Percentiles rank a stretch among this genome's conserved stretches.
Evolutionary conservation across 1,140 invertebrate genomes (phyloP).

Genomic region (Nomia melanderi): DNA sequence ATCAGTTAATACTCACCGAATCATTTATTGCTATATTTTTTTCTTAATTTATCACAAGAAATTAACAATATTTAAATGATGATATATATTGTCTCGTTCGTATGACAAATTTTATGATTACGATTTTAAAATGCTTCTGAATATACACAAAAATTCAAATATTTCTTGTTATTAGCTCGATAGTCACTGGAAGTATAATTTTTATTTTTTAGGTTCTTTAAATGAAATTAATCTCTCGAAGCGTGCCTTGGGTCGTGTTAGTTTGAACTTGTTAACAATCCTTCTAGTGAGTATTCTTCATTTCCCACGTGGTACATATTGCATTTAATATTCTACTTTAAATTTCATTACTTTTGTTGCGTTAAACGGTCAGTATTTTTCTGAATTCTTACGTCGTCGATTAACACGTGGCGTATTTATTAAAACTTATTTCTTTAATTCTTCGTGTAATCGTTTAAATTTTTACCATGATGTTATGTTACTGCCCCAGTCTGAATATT

Average conservation of each 20-base stretch:
- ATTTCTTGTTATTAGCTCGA: background rate
- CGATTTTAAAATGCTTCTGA: constrained; percentile 55
- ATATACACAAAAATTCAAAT: background rate
- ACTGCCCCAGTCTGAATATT: constrained; percentile 73
- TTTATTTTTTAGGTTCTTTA: constrained; percentile 35
- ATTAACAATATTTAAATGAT: constrained; percentile 51
- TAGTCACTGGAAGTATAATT: constrained; percentile 24
- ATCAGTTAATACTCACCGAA: background rate
- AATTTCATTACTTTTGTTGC: background rate
- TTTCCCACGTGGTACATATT: constrained; percentile 13
- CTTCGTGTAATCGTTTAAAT: background rate
- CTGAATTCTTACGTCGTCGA: background rate
- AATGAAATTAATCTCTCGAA: background rate
- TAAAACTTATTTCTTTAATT: background rate
- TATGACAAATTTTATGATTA: constrained; percentile 68
- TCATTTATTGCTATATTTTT: constrained; percentile 39
- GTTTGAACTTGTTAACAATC: constrained; percentile 16
- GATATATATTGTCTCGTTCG: constrained; percentile 70
- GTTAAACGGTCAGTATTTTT: background rate
- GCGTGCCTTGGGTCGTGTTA: constrained; percentile 2
- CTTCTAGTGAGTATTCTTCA: constrained; percentile 51
- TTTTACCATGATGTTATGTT: constrained; percentile 57
- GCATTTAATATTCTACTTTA: background rate
- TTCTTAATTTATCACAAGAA: background rate
- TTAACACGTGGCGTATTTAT: background rate